Base-by-base conservation (phyloP, 2,888 invertebrate genomes). In the Folsomia manolachei region DNA sequence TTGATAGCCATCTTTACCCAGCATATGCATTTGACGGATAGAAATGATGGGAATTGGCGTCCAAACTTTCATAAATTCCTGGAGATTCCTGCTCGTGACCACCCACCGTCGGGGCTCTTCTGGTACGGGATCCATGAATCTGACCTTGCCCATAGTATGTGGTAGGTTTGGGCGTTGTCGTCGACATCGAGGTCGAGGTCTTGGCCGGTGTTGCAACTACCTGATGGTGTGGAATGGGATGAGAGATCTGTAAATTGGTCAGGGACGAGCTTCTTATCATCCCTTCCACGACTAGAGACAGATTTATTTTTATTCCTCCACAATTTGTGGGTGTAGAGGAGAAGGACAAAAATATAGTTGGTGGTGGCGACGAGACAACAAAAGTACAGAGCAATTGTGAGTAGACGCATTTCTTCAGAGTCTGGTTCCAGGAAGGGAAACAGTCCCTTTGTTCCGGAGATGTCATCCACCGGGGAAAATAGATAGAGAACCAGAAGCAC, bases 1-100 rank as follows among this genome's bases (percentile, higher is more conserved):
- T n/a, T n/a, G n/a, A n/a, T n/a, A 27, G 27, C 68, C 67, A 68
- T 68, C 64, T 11, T 24, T 60, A n/a, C 71, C 71, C 52, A n/a
- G 74, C 67, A 27, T 74, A 74, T 27, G 71, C 71, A 61, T 74
- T 74, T 4, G 74, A 71, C 25, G 74, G 74, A 24, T 74, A 74
- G 52, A 74, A 74, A 39, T 74, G 74, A 61, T 68, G 69, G 26
- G 71, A 69, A 2, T 1, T 9, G 69, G 64, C 52, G 7, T 67
- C 67, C 14, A 75, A 70, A 24, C 65, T 71, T 63, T 75, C 75
- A 27, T 75, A 75, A 14, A 73, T 63, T 9, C 71, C 75, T 11
- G 75, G 75, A 64, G 71, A 71, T 21, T 75, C 72, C n/a, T 39
- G 39, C 7, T 39, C 14, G 39, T 39, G 39, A 39, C 14, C 14